Evolutionary conservation across 2,113 vertebrate species (phyloP).

Genomic region (Empidonax alnorum): DNA sequence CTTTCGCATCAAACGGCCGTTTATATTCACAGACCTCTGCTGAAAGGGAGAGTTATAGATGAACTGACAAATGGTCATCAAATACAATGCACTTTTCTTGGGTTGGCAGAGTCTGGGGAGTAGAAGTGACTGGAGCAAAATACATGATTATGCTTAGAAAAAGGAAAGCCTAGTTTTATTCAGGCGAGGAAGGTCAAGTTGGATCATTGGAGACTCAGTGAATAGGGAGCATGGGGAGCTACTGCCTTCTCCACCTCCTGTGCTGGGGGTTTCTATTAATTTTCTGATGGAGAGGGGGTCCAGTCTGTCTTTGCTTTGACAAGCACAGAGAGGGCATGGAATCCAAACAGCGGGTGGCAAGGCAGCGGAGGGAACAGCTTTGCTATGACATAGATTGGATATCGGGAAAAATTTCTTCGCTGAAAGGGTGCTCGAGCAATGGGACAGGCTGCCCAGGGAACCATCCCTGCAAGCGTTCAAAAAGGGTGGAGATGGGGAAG

Average conservation of each 20-base stretch:
- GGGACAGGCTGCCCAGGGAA: neutral
- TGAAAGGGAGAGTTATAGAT: neutral
- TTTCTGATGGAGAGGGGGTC: neutral
- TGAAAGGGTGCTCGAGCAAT: neutral
- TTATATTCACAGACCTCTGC: neutral
- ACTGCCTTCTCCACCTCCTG: neutral
- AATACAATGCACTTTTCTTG: neutral
- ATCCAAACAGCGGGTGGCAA: neutral
- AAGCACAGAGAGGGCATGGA: neutral
- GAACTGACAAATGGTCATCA: neutral
- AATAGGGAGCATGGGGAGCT: neutral
- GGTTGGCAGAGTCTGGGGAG: neutral
- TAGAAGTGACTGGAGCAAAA: neutral
- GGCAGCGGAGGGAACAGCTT: neutral
- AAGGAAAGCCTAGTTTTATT: neutral
- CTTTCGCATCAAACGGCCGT: neutral
- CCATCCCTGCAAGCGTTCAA: neutral
- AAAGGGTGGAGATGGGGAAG: neutral
- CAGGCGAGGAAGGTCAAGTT: neutral
- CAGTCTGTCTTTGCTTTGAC: neutral
- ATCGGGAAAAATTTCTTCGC: too few relatives aligned
- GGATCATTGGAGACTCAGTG: neutral
- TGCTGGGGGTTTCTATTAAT: fast-evolving
- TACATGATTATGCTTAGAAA: neutral
- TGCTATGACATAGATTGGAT: neutral